phyloP scores from a whole-genome alignment of 2,797 vertebrate genomes.

The Pempheris klunzingeri region DNA sequence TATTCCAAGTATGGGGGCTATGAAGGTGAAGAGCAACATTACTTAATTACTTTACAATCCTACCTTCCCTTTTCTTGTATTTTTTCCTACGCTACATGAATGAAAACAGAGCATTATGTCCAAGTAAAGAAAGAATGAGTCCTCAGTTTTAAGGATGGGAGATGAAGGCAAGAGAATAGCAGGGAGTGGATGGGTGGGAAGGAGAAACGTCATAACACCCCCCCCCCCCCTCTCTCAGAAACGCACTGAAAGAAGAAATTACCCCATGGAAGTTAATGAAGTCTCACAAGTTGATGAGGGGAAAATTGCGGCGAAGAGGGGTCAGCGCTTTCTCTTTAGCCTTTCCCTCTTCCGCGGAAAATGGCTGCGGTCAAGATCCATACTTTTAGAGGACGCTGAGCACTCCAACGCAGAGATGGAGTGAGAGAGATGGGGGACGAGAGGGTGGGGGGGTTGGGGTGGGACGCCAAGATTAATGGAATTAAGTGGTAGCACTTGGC shows the following conservation, averaged over 20 bases:
- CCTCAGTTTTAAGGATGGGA: conserved; percentile 4
- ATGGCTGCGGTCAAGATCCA: conserved; percentile 85
- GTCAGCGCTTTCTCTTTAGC: conserved; percentile 87
- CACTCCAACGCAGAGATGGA: conserved; percentile 76
- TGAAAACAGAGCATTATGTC: background rate
- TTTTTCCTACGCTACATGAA: background rate
- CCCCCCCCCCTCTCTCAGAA: conserved; percentile 47
- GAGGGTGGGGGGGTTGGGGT: too few species aligned
- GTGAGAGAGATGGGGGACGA: conserved; percentile 61
- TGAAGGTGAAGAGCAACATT: background rate
- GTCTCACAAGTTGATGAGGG: conserved; percentile 85
- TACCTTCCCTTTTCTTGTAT: background rate
- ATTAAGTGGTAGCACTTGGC: conserved; percentile 85
- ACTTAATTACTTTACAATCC: background rate
- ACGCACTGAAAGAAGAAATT: conserved; percentile 81
- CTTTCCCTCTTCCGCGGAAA: conserved; percentile 83
- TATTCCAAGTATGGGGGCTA: background rate
- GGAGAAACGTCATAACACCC: conserved; percentile 55
- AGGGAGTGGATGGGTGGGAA: conserved; percentile 24
- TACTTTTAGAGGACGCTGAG: conserved; percentile 85
- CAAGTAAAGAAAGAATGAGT: background rate
- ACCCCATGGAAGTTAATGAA: conserved; percentile 87
- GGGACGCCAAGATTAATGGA: conserved; percentile 79
- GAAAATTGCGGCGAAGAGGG: conserved; percentile 86
- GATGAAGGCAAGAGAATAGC: conserved; percentile 18